Evolutionary conservation across 2,888 invertebrate genomes (phyloP), one percentile per base, ranked within the genome.

Genomic region (Isoperla grammatica): DNA sequence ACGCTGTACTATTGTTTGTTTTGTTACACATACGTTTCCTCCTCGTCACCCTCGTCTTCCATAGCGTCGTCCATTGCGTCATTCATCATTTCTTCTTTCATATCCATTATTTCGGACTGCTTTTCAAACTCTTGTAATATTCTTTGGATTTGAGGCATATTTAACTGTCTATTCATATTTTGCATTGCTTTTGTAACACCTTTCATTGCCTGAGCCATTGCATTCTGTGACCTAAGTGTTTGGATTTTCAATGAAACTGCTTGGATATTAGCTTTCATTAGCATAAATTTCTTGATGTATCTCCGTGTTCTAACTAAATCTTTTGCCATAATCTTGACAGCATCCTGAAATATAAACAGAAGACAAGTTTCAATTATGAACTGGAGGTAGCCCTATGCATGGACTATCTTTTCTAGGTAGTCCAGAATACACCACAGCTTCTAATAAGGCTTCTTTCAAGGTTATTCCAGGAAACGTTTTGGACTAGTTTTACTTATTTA

Each of bases 81-180:
- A 73, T 94, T 96, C 88, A 99, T 99, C 84, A 99, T 95, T 77
- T 99, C 99, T 75, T 99, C 98, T 74, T 99, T 99, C 98, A 99
- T 99, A 73, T 99, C 98, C 99, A 99, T 99, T 58, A 99, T 96
- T 78, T 99, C 98, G 0, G 95, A 94, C 74, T 99, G 98, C 72
- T 97, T 98, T 76, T 99, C 99, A 77, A 99, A 99, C 72, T 98
- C 97, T 78, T 92, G 87, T 67, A 92, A 81, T 61, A 99, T 99
- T 73, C 92, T 90, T 76, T 99, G 98, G 71, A 99, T 99, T 79
- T 99, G 97, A 9, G 99, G 99, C 75, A 99, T 81, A 78, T 99
- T 99, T 71, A 99, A 77, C 74, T 93, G 92, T 22, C 89, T 83
- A 77, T 99, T 99, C 99, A 99, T 99, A 72, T 87, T 90, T 72